Evolutionary conservation across 2,888 invertebrate genomes (phyloP).

Genomic region (Merodon equestris): DNA sequence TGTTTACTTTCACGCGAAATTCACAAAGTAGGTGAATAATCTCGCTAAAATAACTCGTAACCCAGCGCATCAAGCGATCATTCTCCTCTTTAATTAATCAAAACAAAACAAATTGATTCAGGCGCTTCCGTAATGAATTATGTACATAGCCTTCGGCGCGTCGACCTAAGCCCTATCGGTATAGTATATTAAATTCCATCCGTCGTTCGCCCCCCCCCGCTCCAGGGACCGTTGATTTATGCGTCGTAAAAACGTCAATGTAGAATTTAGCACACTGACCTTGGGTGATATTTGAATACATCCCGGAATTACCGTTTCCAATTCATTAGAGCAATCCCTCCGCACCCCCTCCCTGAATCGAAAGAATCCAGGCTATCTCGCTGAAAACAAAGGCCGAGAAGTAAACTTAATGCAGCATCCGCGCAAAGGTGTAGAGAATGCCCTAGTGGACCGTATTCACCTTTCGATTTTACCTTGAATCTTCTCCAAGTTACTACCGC

Average conservation of each 20-base stretch:
- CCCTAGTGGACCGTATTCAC: not conserved
- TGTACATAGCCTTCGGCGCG: not conserved
- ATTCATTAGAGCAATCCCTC: slow-evolving; percentile 35
- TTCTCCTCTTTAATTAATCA: slow-evolving; percentile 38
- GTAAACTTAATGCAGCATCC: slow-evolving; percentile 31
- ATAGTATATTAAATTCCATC: slow-evolving; percentile 14
- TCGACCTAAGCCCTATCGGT: slow-evolving; percentile 9
- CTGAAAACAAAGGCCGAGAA: too few relatives aligned
- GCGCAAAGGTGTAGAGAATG: slow-evolving; percentile 12
- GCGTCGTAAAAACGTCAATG: slow-evolving; percentile 39
- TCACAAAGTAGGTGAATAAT: not conserved
- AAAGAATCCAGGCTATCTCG: too few relatives aligned
- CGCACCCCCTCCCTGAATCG: not conserved
- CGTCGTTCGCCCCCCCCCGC: slow-evolving; percentile 1
- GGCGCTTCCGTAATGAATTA: slow-evolving; percentile 35
- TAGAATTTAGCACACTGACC: slow-evolving; percentile 29
- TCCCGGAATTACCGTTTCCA: slow-evolving; percentile 32
- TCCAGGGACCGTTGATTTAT: slow-evolving; percentile 29
- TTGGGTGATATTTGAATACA: slow-evolving; percentile 27
- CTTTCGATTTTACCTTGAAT: slow-evolving; percentile 80
- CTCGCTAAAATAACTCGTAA: slow-evolving; percentile 11
- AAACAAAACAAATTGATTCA: slow-evolving; percentile 23
- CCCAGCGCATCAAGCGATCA: too few relatives aligned
- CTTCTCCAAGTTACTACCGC: slow-evolving; percentile 80
- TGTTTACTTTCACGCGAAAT: not conserved